A percentile compares a stretch with the other conserved stretches of the same genome.
These are phyloP conservation scores for Mirza zaza DNA, from an alignment of 2,113 vertebrate genomes.

Conservation along the genomic window DNA sequence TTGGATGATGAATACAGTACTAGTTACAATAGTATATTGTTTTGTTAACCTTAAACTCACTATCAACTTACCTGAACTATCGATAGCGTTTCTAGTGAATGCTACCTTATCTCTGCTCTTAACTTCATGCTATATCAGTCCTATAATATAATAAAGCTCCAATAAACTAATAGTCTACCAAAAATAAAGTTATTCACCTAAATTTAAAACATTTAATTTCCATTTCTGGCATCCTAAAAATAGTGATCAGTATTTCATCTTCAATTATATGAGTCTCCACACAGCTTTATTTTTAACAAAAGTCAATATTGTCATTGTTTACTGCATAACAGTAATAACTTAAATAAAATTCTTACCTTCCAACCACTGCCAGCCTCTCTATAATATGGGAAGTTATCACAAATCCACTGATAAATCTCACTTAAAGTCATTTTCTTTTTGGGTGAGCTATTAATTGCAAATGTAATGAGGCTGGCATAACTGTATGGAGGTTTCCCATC, in stretches of 20 bases:
- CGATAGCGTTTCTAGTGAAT: not conserved
- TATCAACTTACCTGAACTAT: not conserved
- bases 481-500: slow-evolving; percentile 95
- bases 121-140: not conserved
- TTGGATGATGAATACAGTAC: not conserved
- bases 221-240: slow-evolving; percentile 48
- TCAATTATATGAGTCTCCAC: not conserved
- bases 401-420: slow-evolving; percentile 96
- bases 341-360: slow-evolving; percentile 89
- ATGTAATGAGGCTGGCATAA: slow-evolving; percentile 95
- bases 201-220: slow-evolving; percentile 8
- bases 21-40: not conserved
- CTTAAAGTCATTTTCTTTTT: slow-evolving; percentile 97
- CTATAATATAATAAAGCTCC: slow-evolving; percentile 35
- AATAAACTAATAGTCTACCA: slow-evolving; percentile 10
- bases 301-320: not conserved
- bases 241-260: slow-evolving; percentile 43
- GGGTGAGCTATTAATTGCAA: slow-evolving; percentile 95
- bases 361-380: slow-evolving; percentile 94
- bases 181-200: slow-evolving; percentile 28
- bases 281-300: slow-evolving; percentile 35
- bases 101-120: not conserved
- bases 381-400: slow-evolving; percentile 96
- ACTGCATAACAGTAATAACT: slow-evolving; percentile 41
- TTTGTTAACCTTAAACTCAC: not conserved